Base-by-base conservation (phyloP, 2,797 vertebrate genomes). In the Menidia menidia region DNA sequence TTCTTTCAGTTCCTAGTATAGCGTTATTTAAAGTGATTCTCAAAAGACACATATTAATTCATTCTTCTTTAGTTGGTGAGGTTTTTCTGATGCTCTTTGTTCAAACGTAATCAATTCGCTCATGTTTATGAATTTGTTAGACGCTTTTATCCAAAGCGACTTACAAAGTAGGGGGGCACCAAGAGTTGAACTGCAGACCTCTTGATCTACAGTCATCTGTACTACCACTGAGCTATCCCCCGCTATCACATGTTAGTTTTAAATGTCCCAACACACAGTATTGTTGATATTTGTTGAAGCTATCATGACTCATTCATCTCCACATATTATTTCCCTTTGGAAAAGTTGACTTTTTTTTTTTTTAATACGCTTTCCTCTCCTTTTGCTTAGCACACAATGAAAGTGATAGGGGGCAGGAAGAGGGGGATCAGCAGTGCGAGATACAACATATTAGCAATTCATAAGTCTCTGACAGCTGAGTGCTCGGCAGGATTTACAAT, bases 391-490 rank as follows among this genome's bases (percentile, higher is more conserved):
- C 10, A 18, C 71, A 76, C 88, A 72, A 71, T 75, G 58, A 72
- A 54, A 75, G 81, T 69, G 84, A 81, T 84, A 43, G 78, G 74
- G 79, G 76, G 75, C 79, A 70, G 87, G 81, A 63, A 74, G 84
- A 70, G 72, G 64, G 39, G 87, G 81, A 80, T 86, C 83, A 60
- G 73, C 78, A 68, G 83, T 3, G 69, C 53, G 42, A 87, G 87
- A 90, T 92, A 85, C 86, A 85, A 87, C 88, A 78, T 87, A 90
- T 92, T 92, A 92, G 91, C 91, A 91, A 92, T 92, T 92, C 90
- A 91, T 92, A 91, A 90, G 88, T 76, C 73, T 78, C 78, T 85
- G 89, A 91, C 90, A 91, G 87, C 88, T 87, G 89, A 90, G 84
- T 80, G 85, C 89, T 88, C 59, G 68, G 83, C 82, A 70, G 73